A percentile compares a stretch with the other conserved stretches of the same genome.
phyloP scores from a whole-genome alignment of 2,888 invertebrate species.

The Lordiphosa andalusiaca region DNA sequence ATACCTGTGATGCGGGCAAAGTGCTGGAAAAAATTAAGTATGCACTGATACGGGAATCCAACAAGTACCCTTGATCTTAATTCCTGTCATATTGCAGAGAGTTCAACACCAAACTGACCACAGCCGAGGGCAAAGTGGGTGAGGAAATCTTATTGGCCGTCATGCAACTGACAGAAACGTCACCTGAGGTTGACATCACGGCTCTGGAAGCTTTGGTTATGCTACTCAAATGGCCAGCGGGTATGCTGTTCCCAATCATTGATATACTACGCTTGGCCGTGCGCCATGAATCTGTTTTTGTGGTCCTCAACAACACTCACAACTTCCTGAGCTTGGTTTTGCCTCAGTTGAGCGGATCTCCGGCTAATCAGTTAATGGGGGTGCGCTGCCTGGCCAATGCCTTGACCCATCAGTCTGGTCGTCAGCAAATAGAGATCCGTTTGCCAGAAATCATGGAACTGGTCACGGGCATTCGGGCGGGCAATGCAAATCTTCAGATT shows the following conservation, averaged over 20 bases:
- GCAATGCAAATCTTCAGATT: conserved; percentile 79
- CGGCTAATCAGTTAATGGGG: conserved; percentile 87
- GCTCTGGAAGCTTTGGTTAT: conserved; percentile 78
- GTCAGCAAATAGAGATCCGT: conserved; percentile 63
- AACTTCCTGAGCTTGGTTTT: conserved; percentile 80
- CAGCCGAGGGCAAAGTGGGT: conserved; percentile 62
- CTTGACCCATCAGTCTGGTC: conserved; percentile 83
- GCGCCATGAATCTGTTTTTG: conserved; percentile 85
- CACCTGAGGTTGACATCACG: conserved; percentile 77
- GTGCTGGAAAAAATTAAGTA: conserved; percentile 85
- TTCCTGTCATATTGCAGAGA: conserved; percentile 80
- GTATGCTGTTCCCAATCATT: conserved; percentile 92
- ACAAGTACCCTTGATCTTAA: background rate
- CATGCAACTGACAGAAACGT: conserved; percentile 83
- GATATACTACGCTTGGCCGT: conserved; percentile 93
- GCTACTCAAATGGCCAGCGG: conserved; percentile 81
- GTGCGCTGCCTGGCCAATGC: conserved; percentile 91
- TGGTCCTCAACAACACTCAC: conserved; percentile 80
- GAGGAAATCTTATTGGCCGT: conserved; percentile 80
- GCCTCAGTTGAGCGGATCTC: conserved; percentile 77
- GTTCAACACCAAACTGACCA: conserved; percentile 84
- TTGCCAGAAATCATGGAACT: conserved; percentile 64
- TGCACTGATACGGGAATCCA: too few relatives aligned
- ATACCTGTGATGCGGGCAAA: conserved; percentile 87
- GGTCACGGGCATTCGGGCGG: conserved; percentile 71